Percentiles rank a stretch among this genome's conserved stretches.
Conservation (phyloP, 2,797 vertebrate species). For the Acomys russatus region DNA sequence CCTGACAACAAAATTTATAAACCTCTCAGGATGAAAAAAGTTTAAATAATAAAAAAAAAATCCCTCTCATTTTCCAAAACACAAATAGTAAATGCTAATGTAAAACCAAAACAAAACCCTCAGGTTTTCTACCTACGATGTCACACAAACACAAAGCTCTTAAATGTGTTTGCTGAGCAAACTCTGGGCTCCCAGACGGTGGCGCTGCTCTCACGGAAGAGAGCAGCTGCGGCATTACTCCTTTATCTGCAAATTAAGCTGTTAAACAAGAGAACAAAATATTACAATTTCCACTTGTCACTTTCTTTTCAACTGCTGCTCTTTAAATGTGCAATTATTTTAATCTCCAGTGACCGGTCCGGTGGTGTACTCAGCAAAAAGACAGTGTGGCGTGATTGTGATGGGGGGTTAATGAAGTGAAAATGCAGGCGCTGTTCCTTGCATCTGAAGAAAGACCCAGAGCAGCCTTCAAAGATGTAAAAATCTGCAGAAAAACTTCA, state of each 20-base stretch:
- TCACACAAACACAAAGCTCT: background rate
- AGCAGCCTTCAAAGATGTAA: constrained; percentile 43
- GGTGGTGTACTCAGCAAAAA: constrained; percentile 24
- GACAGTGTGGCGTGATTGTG: background rate
- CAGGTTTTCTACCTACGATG: background rate
- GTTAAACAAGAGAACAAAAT: background rate
- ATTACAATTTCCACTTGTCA: background rate
- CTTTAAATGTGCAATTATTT: constrained; percentile 55
- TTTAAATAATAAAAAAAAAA: background rate
- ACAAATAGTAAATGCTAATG: background rate
- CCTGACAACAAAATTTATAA: constrained; percentile 49
- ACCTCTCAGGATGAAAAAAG: constrained; percentile 33
- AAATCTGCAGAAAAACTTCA: constrained; percentile 38
- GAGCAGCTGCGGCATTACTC: background rate
- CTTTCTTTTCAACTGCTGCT: background rate
- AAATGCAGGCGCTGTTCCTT: constrained; percentile 3
- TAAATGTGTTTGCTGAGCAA: constrained; percentile 11
- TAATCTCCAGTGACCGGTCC: constrained; percentile 20
- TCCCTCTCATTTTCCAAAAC: background rate
- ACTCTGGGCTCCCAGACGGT: constrained; percentile 61
- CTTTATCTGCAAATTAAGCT: constrained; percentile 55
- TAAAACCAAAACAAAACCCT: background rate
- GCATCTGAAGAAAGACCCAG: constrained; percentile 52
- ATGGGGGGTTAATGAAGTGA: background rate
- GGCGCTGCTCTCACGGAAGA: constrained; percentile 72